Conservation (phyloP, 1,140 invertebrate genomes). For the Andricus grossulariae region DNA sequence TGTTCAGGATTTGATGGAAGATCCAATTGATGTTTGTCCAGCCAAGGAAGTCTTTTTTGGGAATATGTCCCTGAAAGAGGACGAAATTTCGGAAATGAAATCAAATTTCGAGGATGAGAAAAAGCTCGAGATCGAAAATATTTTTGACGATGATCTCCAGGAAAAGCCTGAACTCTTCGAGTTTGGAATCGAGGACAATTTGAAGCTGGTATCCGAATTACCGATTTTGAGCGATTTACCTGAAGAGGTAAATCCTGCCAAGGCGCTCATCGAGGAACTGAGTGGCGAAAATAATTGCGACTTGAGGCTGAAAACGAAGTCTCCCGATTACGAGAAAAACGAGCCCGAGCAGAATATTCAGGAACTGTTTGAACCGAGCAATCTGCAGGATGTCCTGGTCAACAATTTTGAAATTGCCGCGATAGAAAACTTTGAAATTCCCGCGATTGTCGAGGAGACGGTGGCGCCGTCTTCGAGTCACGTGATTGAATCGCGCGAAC, state of each 20-base stretch:
- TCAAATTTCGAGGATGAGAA: background rate
- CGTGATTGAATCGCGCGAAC: slow-evolving; percentile 26
- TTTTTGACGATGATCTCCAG: background rate
- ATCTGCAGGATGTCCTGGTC: background rate
- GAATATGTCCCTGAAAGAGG: slow-evolving; percentile 1
- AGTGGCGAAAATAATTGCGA: background rate
- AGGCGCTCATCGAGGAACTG: background rate
- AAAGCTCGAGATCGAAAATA: background rate
- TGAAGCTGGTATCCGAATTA: background rate
- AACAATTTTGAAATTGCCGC: slow-evolving; percentile 32
- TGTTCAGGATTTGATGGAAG: background rate
- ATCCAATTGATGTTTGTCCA: slow-evolving; percentile 9
- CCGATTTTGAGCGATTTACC: background rate
- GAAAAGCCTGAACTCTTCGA: background rate
- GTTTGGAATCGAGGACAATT: slow-evolving; percentile 14
- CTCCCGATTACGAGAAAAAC: background rate
- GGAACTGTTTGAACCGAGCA: background rate
- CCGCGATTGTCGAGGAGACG: background rate
- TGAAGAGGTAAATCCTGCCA: background rate
- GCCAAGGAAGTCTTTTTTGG: slow-evolving; percentile 22
- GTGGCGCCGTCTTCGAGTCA: background rate
- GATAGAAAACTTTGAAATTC: slow-evolving; percentile 40
- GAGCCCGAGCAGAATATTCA: background rate
- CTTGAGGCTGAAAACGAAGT: too few species aligned
- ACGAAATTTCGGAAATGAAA: slow-evolving; percentile 13